phyloP scores from a whole-genome alignment of 2,888 invertebrate genomes.

The Xestia sexstrigata region DNA sequence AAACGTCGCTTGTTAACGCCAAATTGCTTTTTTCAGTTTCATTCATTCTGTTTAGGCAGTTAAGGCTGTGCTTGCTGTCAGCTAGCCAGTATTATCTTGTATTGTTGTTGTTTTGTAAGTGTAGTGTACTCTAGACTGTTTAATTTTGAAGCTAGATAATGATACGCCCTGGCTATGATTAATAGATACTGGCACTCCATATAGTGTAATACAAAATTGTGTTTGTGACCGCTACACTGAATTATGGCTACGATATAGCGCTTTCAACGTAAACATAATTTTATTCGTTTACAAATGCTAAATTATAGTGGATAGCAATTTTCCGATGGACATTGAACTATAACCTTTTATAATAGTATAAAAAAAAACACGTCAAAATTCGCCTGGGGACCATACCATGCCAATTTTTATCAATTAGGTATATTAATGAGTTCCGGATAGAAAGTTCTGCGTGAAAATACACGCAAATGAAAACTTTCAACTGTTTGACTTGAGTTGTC shows the following conservation, averaged over 20 bases:
- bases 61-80: neutral
- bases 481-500: neutral
- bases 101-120: neutral
- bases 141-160: neutral
- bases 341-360: neutral
- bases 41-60: neutral
- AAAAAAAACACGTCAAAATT: slow-evolving; percentile 6
- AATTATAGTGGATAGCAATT: slow-evolving; percentile 10
- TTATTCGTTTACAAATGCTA: neutral
- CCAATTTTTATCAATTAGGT: slow-evolving; percentile 11
- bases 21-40: neutral
- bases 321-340: slow-evolving; percentile 22
- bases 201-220: neutral
- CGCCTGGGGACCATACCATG: slow-evolving; percentile 11
- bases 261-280: slow-evolving; percentile 26
- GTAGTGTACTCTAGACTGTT: neutral
- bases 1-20: neutral
- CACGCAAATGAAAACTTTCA: neutral
- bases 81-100: neutral
- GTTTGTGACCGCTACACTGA: slow-evolving; percentile 19
- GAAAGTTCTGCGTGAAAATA: neutral
- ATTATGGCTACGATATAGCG: neutral
- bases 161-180: neutral
- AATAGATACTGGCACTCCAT: neutral
- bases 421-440: slow-evolving; percentile 33